Percentiles rank a stretch among this genome's conserved stretches.
phyloP scores from a whole-genome alignment of 1,140 invertebrate genomes.

The Drosophila willistoni region DNA sequence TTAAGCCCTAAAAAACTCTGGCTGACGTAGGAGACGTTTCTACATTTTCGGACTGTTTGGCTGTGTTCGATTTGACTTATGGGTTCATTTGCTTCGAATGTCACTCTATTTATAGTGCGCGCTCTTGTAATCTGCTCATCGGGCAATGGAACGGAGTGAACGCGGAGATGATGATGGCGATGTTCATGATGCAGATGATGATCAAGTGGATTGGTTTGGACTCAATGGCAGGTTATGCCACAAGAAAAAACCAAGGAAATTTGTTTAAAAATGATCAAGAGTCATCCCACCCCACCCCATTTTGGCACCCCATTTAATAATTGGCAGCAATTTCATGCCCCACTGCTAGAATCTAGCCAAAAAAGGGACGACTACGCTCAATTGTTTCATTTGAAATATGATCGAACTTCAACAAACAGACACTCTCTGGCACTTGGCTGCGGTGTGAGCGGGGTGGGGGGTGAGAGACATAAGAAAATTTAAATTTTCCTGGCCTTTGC shows the following conservation, averaged over 20 bases:
- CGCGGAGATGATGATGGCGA: not conserved
- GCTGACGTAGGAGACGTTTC: constrained; percentile 27
- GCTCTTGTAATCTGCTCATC: constrained; percentile 55
- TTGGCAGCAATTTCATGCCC: constrained; percentile 70
- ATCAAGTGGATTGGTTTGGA: constrained; percentile 55
- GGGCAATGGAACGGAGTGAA: constrained; percentile 1
- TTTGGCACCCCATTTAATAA: constrained; percentile 30
- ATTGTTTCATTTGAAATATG: constrained; percentile 76
- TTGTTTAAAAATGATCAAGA: constrained; percentile 40
- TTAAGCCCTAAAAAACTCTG: constrained; percentile 80
- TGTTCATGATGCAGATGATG: constrained; percentile 33
- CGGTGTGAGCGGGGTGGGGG: not conserved
- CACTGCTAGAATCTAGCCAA: constrained; percentile 23
- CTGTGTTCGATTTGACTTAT: constrained; percentile 79
- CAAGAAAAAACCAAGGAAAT: constrained; percentile 24
- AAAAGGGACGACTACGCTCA: constrained; percentile 47
- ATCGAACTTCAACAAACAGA: constrained; percentile 55
- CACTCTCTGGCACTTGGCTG: constrained; percentile 1
- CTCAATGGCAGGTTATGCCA: constrained; percentile 57
- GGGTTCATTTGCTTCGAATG: constrained; percentile 78
- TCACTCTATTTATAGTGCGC: constrained; percentile 70
- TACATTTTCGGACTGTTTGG: constrained; percentile 34
- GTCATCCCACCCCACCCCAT: not conserved
- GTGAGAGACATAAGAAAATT: constrained; percentile 23
- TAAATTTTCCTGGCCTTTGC: constrained; percentile 29